Base-by-base conservation (phyloP, 2,888 invertebrate genomes). In the Latheticus oryzae region DNA sequence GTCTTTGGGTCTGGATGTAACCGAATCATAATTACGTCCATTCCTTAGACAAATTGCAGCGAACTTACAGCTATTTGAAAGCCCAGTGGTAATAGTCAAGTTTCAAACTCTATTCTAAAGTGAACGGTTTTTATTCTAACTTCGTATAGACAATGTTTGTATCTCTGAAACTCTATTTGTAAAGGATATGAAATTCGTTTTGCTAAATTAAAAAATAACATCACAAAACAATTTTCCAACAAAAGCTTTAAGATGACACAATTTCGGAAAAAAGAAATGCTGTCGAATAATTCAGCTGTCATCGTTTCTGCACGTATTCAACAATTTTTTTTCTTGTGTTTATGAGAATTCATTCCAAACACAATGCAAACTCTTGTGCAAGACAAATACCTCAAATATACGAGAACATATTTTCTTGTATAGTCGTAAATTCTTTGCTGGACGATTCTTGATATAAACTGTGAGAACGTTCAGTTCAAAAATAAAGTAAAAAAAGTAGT, bases 391-490 rank as follows among this genome's bases (percentile, higher is more conserved):
- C 47, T 19, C 15, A 23, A 54, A 48, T 53, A 42, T 45, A 40
- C 38, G 48, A 33, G 40, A 16, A 38, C 47, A 47, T 50, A 42
- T 56, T 50, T 56, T 24, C 21, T 35, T 47, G 40, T 42, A 45
- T 33, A 38, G 53, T 48, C 24, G 28, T 47, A 45, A 47, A 58
- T 51, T 51, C 45, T 58, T 58, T 48, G 48, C 47, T 16, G 59
- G 59, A 45, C 48, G 53, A 59, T 50, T 48, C 37, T 28, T 32
- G 47, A 53, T 51, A 48, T 51, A 30, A 60, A 40, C 40, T 55
- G 28, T 12, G 8, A 52, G 50, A 47, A 61, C 56, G 63, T 67
- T 67, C 67, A 70, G 68, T 68, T 65, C 59, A 56, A 61, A 61
- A 65, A 65, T 61, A 62, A 65, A 62, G 60, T 63, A 61, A 58